phyloP scores from a whole-genome alignment of 2,888 invertebrate genomes.

The Neuroscelio doddi region DNA sequence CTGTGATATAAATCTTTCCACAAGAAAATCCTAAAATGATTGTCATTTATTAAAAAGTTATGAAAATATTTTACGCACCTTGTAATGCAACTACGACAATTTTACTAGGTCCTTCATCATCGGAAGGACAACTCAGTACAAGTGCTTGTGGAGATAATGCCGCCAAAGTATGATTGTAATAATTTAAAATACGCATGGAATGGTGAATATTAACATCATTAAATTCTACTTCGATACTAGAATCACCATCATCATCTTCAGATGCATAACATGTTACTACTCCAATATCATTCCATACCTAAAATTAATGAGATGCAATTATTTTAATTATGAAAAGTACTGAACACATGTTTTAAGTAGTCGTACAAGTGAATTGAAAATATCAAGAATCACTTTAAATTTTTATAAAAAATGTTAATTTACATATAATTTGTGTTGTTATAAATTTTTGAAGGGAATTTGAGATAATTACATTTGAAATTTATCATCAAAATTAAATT shows the following conservation, averaged over 20 bases:
- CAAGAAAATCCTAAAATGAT: no score
- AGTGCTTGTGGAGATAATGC: slow-evolving; percentile 87
- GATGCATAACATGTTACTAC: slow-evolving; percentile 86
- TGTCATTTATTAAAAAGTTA: no score
- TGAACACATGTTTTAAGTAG: background rate
- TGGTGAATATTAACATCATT: slow-evolving; percentile 93
- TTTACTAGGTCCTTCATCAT: slow-evolving; percentile 77
- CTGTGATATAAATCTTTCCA: background rate
- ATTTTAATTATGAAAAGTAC: no score
- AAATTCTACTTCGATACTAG: slow-evolving; percentile 94
- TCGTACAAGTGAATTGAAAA: no score
- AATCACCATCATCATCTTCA: slow-evolving; percentile 76
- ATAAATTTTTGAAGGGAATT: no score
- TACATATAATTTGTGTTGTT: no score
- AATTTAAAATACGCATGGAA: slow-evolving; percentile 91
- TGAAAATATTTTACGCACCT: slow-evolving; percentile 48
- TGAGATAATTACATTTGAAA: no score
- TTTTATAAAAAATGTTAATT: no score
- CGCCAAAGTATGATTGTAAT: slow-evolving; percentile 88
- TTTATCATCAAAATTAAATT: no score
- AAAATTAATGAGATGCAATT: slow-evolving; percentile 25
- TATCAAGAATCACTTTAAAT: no score
- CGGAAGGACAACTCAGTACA: slow-evolving; percentile 79
- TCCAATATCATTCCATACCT: slow-evolving; percentile 95
- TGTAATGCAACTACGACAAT: slow-evolving; percentile 65